Conservation (phyloP, 1,140 invertebrate species). For the Tetramorium parvispinum region DNA sequence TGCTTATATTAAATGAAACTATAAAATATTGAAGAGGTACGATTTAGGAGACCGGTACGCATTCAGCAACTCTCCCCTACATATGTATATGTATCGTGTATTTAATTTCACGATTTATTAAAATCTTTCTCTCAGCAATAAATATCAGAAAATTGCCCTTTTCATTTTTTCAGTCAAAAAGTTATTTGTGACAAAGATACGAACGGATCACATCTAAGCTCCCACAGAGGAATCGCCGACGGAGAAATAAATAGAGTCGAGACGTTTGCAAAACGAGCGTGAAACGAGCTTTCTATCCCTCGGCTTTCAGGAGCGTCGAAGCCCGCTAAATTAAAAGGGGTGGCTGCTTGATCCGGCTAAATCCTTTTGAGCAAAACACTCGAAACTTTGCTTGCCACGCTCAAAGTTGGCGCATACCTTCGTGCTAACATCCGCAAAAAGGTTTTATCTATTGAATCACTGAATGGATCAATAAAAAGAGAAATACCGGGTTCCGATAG, state of each 20-base stretch:
- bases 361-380: slow-evolving; percentile 75
- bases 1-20: no score
- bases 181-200: slow-evolving; percentile 41
- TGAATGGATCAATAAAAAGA: slow-evolving; percentile 34
- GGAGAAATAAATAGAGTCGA: slow-evolving; percentile 58
- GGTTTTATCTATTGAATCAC: slow-evolving; percentile 61
- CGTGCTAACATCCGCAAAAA: slow-evolving; percentile 45
- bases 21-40: no score
- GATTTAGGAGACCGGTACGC: no score
- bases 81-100: no score
- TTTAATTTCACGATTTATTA: neutral
- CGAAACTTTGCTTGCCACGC: slow-evolving; percentile 67
- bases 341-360: slow-evolving; percentile 67
- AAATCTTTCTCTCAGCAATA: neutral
- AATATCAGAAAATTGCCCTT: neutral
- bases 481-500: neutral
- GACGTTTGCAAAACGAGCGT: slow-evolving; percentile 42
- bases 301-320: slow-evolving; percentile 66
- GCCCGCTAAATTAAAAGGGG: slow-evolving; percentile 68
- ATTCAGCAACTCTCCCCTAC: no score
- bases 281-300: slow-evolving; percentile 57
- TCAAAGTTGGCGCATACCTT: slow-evolving; percentile 65
- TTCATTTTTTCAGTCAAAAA: slow-evolving; percentile 10
- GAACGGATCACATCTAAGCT: slow-evolving; percentile 28
- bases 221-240: slow-evolving; percentile 26